Conservation (phyloP, 2,888 invertebrate genomes). For the Chorisops tibialis region DNA sequence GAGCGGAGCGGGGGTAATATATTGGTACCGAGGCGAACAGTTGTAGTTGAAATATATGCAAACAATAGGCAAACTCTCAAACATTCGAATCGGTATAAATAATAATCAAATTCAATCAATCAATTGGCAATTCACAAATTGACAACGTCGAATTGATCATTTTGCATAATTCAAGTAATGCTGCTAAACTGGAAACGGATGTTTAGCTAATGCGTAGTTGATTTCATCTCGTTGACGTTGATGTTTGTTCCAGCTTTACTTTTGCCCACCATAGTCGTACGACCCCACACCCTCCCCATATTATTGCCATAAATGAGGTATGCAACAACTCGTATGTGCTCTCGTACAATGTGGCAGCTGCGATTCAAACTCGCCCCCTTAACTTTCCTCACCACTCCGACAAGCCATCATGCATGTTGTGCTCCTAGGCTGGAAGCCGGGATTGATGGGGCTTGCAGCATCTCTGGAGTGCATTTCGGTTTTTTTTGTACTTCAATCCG, state of each 20-base stretch:
- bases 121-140: conserved; percentile 38
- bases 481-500: conserved; percentile 13
- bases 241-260: not conserved
- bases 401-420: not conserved
- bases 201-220: conserved; percentile 25
- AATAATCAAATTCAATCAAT: conserved; percentile 40
- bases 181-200: conserved; percentile 29
- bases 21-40: too few relatives aligned
- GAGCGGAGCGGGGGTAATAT: too few relatives aligned
- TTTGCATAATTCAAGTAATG: conserved; percentile 36
- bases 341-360: not conserved
- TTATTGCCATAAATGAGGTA: conserved; percentile 5
- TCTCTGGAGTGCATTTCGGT: conserved; percentile 19
- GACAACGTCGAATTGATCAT: conserved; percentile 37
- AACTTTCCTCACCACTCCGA: not conserved
- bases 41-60: too few relatives aligned
- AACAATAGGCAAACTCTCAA: too few relatives aligned
- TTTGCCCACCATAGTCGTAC: too few relatives aligned
- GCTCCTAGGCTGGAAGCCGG: conserved; percentile 12
- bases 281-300: not conserved
- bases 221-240: conserved; percentile 17
- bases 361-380: conserved; percentile 6
- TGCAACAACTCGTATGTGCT: not conserved
- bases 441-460: conserved; percentile 11
- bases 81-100: conserved; percentile 25